phyloP scores from a whole-genome alignment of 2,888 invertebrate species.

The Alentia gelatinosa region DNA sequence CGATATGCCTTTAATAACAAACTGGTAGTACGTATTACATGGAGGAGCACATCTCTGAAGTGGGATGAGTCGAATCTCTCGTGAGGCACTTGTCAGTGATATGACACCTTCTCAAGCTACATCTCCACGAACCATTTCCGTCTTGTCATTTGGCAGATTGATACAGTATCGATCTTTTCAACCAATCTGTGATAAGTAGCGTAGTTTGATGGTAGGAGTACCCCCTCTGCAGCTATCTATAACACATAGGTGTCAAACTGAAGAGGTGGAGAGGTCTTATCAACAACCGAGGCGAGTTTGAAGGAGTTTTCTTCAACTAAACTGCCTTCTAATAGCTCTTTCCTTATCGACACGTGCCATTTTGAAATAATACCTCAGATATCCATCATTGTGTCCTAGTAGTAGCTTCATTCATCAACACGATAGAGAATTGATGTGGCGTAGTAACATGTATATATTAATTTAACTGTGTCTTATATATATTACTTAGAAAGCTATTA shows the following conservation, averaged over 20 bases:
- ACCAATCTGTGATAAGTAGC: neutral
- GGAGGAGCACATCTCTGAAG: neutral
- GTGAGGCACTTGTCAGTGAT: neutral
- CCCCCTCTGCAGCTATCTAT: constrained; percentile 21
- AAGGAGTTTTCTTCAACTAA: constrained; percentile 1
- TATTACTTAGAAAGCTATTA: too few species aligned
- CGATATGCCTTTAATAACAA: too few species aligned
- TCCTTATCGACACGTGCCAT: neutral
- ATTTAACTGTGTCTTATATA: too few species aligned
- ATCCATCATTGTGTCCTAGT: neutral
- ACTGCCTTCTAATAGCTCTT: neutral
- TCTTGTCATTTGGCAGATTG: neutral
- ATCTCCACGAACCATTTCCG: neutral
- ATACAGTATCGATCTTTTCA: neutral
- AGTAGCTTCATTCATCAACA: too few species aligned
- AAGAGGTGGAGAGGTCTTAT: neutral
- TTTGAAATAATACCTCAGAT: neutral
- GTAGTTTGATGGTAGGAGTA: neutral
- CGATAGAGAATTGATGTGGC: too few species aligned
- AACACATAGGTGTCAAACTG: constrained; percentile 43
- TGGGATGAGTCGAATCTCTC: neutral
- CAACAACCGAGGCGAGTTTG: neutral
- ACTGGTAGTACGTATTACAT: too few species aligned
- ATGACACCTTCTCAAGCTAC: neutral
- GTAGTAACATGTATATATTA: too few species aligned